phyloP scores from a whole-genome alignment of 2,888 invertebrate species.

The Zelleria hepariella region DNA sequence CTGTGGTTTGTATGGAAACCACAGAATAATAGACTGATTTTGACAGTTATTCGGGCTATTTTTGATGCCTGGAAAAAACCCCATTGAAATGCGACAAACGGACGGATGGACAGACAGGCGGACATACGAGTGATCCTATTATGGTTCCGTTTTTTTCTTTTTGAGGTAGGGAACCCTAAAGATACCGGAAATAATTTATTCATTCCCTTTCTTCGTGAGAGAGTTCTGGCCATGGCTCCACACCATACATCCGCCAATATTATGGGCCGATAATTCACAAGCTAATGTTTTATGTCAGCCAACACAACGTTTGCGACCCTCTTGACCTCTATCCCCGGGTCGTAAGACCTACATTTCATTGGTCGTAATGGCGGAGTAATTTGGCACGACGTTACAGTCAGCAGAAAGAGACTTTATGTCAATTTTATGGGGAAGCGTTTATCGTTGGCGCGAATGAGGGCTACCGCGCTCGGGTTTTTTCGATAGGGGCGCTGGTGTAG shows the following conservation, averaged over 20 bases:
- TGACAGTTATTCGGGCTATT: too few species aligned
- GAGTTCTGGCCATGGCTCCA: not conserved
- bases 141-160: too few species aligned
- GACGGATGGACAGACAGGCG: too few species aligned
- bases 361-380: not conserved
- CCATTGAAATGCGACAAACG: too few species aligned
- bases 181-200: not conserved
- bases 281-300: conserved; percentile 1
- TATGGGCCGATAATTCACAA: not conserved
- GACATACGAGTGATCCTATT: too few species aligned
- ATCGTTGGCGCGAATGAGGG: conserved; percentile 3
- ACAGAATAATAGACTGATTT: too few species aligned
- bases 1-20: too few species aligned
- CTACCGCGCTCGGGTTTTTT: too few species aligned
- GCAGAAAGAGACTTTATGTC: conserved; percentile 2
- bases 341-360: not conserved
- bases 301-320: not conserved
- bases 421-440: conserved; percentile 3
- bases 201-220: not conserved
- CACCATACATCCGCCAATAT: not conserved
- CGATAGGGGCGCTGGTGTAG: too few species aligned
- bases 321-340: not conserved
- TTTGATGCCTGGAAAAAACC: too few species aligned
- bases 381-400: not conserved
- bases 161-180: too few species aligned